phyloP scores from a whole-genome alignment of 2,113 vertebrate genomes.

The Sitta europaea region DNA sequence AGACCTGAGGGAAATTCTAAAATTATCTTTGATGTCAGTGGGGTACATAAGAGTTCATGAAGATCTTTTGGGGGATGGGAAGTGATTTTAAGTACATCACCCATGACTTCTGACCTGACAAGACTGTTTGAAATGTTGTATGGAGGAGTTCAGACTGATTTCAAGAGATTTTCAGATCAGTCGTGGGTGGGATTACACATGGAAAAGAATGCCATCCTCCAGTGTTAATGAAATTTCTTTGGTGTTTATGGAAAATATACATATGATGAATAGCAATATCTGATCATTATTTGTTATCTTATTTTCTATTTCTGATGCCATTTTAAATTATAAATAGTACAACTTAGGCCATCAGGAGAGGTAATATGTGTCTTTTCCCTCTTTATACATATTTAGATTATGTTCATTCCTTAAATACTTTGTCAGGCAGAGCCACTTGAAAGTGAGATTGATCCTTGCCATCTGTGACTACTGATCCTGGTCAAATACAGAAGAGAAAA shows the following conservation, averaged over 20 bases:
- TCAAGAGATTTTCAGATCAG: background rate
- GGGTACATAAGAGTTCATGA: background rate
- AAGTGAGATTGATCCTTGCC: background rate
- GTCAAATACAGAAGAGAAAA: background rate
- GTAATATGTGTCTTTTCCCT: background rate
- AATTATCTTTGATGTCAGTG: background rate
- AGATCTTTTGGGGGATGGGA: background rate
- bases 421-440: background rate
- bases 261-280: background rate
- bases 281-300: background rate
- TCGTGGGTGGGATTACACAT: background rate
- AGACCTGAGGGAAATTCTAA: background rate
- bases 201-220: background rate
- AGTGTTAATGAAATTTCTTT: background rate
- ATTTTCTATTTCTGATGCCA: background rate
- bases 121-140: background rate
- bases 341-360: background rate
- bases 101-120: background rate
- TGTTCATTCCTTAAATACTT: background rate
- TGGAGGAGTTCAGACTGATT: background rate
- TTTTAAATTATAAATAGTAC: background rate
- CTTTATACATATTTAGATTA: background rate
- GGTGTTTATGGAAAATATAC: background rate
- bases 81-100: background rate
- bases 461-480: background rate